phyloP scores from a whole-genome alignment of 2,113 vertebrate species.

The Sinocyclocheilus anshuiensis region DNA sequence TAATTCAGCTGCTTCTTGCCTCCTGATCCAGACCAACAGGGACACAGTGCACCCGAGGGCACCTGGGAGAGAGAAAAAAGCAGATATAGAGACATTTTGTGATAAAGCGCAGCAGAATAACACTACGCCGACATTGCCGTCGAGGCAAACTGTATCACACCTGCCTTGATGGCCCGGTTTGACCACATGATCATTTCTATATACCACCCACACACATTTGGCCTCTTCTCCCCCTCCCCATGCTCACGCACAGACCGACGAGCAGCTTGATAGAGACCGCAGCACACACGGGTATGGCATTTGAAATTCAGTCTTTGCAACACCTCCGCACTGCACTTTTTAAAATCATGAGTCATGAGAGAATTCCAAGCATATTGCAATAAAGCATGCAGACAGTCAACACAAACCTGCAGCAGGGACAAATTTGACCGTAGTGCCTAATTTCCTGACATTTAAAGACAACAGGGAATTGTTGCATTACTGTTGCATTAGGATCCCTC shows the following conservation, averaged over 20 bases:
- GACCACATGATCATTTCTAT: constrained; percentile 40
- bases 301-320: constrained; percentile 52
- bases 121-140: constrained; percentile 48
- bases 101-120: constrained; percentile 21
- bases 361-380: constrained; percentile 58
- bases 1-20: constrained; percentile 60
- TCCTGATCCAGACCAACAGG: constrained; percentile 65
- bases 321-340: constrained; percentile 59
- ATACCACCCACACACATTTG: constrained; percentile 28
- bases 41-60: constrained; percentile 64
- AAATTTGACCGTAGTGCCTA: constrained; percentile 34
- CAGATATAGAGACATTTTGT: constrained; percentile 58
- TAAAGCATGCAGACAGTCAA: constrained; percentile 48
- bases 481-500: constrained; percentile 7
- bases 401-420: constrained; percentile 42
- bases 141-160: constrained; percentile 27
- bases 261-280: constrained; percentile 38
- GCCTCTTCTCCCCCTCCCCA: not conserved
- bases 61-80: constrained; percentile 62
- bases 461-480: constrained; percentile 23
- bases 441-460: constrained; percentile 25
- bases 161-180: constrained; percentile 8
- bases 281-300: constrained; percentile 41
- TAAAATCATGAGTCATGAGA: constrained; percentile 72
- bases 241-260: constrained; percentile 9